These are phyloP conservation scores for Ardeotis arabs DNA, from an alignment of 2,113 vertebrate genomes.

Conservation along the genomic window DNA sequence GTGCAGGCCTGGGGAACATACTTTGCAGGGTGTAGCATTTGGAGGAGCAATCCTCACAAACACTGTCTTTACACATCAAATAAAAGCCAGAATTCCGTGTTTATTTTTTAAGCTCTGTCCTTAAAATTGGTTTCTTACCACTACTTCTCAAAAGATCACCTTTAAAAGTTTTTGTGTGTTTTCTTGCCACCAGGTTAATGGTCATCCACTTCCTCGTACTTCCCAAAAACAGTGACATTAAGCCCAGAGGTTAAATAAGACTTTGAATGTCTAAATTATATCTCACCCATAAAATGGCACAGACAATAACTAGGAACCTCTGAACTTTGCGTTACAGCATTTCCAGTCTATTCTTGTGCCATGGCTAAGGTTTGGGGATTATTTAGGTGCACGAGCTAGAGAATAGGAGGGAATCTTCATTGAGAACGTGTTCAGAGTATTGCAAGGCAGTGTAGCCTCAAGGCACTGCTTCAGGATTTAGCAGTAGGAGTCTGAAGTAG, in stretches of 20 bases:
- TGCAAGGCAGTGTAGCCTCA: neutral
- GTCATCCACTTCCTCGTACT: constrained; percentile 17
- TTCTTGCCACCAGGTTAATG: constrained; percentile 25
- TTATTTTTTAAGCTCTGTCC: constrained; percentile 39
- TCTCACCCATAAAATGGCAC: neutral
- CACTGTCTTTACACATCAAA: neutral
- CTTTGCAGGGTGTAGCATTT: neutral
- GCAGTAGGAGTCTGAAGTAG: neutral
- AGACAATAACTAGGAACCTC: neutral
- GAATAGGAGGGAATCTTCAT: neutral
- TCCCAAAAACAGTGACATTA: constrained; percentile 8
- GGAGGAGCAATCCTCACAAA: neutral
- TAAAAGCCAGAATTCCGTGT: constrained; percentile 34
- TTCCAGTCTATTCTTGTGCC: neutral
- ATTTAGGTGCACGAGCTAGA: neutral
- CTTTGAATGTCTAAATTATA: neutral
- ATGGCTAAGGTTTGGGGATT: neutral
- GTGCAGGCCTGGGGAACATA: neutral
- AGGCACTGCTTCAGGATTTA: neutral
- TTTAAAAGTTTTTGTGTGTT: constrained; percentile 27
- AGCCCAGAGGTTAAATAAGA: constrained; percentile 12
- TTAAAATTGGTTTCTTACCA: constrained; percentile 41
- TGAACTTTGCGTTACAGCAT: neutral
- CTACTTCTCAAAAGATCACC: constrained; percentile 36
- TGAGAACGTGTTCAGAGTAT: neutral